phyloP scores from a whole-genome alignment of 2,797 vertebrate genomes.

The Anolis apletophallus region DNA sequence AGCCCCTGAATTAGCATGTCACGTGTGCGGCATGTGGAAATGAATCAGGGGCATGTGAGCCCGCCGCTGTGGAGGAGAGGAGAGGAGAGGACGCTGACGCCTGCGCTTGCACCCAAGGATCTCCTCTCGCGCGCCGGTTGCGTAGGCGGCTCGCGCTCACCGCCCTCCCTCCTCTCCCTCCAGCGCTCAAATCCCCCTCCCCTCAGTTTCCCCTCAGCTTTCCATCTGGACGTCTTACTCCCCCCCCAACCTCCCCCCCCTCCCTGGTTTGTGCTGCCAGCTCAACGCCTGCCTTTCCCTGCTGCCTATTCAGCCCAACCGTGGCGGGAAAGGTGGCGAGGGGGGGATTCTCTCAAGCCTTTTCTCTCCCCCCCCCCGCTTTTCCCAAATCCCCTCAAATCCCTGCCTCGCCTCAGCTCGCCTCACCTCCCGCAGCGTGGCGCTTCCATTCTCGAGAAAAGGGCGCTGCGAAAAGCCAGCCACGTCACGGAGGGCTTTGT shows the following conservation, averaged over 20 bases:
- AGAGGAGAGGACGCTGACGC: conserved; percentile 69
- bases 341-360: not conserved
- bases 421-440: not conserved
- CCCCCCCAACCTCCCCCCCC: not conserved
- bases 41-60: conserved; percentile 77
- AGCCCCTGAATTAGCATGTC: conserved; percentile 77
- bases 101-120: conserved; percentile 80
- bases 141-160: conserved; percentile 76
- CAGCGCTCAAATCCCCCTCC: conserved; percentile 58
- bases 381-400: not conserved
- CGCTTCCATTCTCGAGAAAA: not conserved
- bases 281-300: conserved; percentile 48
- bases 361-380: too few relatives aligned
- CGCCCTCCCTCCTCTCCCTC: conserved; percentile 60
- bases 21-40: conserved; percentile 78
- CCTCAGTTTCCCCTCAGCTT: conserved; percentile 62
- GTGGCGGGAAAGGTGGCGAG: too few relatives aligned
- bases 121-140: conserved; percentile 79
- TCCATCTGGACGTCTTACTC: not conserved
- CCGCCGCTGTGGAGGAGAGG: not conserved
- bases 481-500: too few relatives aligned
- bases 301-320: too few relatives aligned
- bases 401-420: not conserved
- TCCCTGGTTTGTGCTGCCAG: conserved; percentile 7
- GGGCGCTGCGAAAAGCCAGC: too few relatives aligned